Evolutionary conservation across 2,113 vertebrate species (phyloP).

Genomic region (Ophiodon elongatus): DNA sequence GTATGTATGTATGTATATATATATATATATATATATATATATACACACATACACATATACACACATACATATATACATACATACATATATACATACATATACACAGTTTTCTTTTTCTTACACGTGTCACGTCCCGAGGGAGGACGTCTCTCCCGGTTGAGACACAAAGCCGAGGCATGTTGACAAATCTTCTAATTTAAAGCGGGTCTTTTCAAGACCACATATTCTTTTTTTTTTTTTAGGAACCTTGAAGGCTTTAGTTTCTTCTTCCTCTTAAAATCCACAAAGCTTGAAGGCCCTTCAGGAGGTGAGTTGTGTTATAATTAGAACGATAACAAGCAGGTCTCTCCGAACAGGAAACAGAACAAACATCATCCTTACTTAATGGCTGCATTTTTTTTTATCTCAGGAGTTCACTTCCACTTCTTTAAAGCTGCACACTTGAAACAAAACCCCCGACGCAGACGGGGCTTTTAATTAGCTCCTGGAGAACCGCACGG

Average conservation of each 20-base stretch:
- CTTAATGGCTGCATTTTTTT: neutral
- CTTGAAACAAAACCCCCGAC: neutral
- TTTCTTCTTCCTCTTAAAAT: constrained; percentile 9
- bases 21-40: no score
- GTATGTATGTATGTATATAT: no score
- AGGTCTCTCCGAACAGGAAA: constrained; percentile 24
- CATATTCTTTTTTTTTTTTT: neutral
- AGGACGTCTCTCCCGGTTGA: neutral
- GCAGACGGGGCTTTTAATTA: constrained; percentile 14
- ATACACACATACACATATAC: no score
- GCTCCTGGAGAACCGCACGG: neutral
- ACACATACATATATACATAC: no score
- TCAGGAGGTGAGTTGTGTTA: constrained; percentile 14
- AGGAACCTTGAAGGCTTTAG: constrained; percentile 19
- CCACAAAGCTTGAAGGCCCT: constrained; percentile 26
- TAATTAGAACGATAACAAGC: constrained; percentile 48
- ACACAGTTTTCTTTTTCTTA: neutral
- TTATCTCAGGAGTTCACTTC: constrained; percentile 5
- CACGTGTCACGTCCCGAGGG: no score
- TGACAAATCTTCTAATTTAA: neutral
- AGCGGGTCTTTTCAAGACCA: neutral
- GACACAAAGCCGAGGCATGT: neutral
- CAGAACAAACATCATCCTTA: constrained; percentile 14
- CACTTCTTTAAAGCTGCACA: neutral
- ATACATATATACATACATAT: no score